These are phyloP conservation scores for Pangasius larnaudii DNA, from an alignment of 2,797 vertebrate genomes.

Conservation along the genomic window DNA sequence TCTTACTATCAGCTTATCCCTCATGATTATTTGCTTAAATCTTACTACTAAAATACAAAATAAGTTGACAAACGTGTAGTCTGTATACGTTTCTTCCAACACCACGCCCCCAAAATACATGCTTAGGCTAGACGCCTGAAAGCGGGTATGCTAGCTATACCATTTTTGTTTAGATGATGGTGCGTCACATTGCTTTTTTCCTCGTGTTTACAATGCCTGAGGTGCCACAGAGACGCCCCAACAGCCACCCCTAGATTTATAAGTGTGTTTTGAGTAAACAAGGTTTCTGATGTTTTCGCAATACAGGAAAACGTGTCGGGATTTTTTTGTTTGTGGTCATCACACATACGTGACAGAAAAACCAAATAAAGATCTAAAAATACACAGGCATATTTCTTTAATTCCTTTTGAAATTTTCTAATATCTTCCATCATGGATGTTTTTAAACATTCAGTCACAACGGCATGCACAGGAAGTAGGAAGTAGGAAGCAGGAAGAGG, in stretches of 20 bases:
- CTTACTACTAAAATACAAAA: neutral
- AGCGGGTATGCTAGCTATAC: neutral
- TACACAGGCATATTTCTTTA: neutral
- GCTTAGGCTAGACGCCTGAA: neutral
- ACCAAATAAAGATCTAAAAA: neutral
- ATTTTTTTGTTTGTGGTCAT: neutral
- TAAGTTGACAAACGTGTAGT: neutral
- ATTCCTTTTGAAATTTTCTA: neutral
- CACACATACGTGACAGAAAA: neutral
- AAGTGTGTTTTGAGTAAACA: neutral
- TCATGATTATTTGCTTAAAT: neutral
- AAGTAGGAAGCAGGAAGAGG: slow-evolving; percentile 11
- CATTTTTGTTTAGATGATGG: neutral
- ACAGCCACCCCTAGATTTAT: neutral
- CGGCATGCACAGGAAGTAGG: neutral
- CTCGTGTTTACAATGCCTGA: neutral
- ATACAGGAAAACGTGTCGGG: neutral
- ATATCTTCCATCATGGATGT: neutral
- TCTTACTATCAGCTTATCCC: neutral
- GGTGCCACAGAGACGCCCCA: too few relatives aligned
- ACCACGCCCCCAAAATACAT: neutral
- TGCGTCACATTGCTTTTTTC: neutral
- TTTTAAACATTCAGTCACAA: neutral
- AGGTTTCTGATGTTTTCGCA: neutral
- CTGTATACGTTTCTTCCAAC: neutral